Conservation (phyloP, 1,140 invertebrate species). For the Elysia chlorotica region DNA sequence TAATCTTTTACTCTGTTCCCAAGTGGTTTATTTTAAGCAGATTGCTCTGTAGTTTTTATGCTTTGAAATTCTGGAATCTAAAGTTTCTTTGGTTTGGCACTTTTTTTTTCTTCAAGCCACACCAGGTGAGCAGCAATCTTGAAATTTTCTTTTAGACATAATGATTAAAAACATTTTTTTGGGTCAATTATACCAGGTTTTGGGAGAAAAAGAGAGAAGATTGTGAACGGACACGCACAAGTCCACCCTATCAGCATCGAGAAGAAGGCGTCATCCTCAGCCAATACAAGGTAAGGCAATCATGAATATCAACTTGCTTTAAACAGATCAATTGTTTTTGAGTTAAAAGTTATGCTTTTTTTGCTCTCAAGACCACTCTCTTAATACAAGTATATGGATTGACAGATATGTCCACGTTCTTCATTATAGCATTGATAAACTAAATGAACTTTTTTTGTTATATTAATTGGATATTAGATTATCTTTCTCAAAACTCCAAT, state of each 20-base stretch:
- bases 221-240: slow-evolving; percentile 21
- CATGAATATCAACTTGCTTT: background rate
- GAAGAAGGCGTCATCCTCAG: slow-evolving; percentile 51
- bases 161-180: background rate
- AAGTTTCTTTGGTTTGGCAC: too few species aligned
- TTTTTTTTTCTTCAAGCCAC: too few species aligned
- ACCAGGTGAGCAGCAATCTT: background rate
- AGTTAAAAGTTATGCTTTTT: background rate
- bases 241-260: slow-evolving; percentile 30
- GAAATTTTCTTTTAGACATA: background rate
- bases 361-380: background rate
- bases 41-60: too few species aligned
- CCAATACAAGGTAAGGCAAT: slow-evolving; percentile 34
- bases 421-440: background rate
- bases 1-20: background rate
- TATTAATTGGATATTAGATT: background rate
- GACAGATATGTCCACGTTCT: background rate
- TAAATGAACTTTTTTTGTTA: background rate
- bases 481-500: background rate
- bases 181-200: slow-evolving; percentile 15
- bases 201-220: slow-evolving; percentile 31
- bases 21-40: too few species aligned
- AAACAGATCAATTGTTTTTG: background rate
- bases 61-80: too few species aligned
- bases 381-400: background rate